Evolutionary conservation across 2,113 vertebrate species (phyloP).

Genomic region (Rhinichthys klamathensis): DNA sequence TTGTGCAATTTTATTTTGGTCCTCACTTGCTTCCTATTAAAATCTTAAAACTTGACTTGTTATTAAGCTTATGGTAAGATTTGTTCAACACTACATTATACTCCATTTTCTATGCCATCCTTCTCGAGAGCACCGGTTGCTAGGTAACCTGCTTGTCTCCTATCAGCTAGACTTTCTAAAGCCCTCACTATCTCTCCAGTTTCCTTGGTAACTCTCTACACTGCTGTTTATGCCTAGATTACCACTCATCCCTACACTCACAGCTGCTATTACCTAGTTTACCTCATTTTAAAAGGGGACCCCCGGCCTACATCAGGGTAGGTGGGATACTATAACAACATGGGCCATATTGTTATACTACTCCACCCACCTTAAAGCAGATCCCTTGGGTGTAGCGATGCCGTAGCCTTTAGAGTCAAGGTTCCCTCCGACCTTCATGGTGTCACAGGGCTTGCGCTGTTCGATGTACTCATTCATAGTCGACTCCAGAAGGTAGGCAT

Average conservation of each 20-base stretch:
- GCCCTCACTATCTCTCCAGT: constrained; percentile 34
- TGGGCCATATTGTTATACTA: constrained; percentile 99
- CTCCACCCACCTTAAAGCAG: constrained; percentile 99
- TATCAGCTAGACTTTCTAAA: constrained; percentile 21
- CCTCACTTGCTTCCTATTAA: neutral
- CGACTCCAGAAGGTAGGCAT: constrained; percentile 96
- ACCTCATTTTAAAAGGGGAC: constrained; percentile 79
- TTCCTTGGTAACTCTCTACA: constrained; percentile 32
- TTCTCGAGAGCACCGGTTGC: constrained; percentile 29
- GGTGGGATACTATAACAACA: constrained; percentile 99
- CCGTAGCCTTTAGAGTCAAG: constrained; percentile 99
- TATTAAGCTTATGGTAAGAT: neutral
- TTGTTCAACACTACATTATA: neutral
- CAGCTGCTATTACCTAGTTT: constrained; percentile 41
- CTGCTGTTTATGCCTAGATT: constrained; percentile 41
- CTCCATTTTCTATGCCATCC: constrained; percentile 5
- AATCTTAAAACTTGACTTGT: neutral
- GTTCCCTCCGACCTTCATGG: constrained; percentile 99
- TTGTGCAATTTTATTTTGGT: neutral
- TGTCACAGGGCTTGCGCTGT: constrained; percentile 96
- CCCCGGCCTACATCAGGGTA: constrained; percentile 94
- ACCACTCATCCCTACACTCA: constrained; percentile 38
- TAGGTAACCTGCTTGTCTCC: constrained; percentile 39
- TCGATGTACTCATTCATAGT: constrained; percentile 99
- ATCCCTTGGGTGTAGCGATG: constrained; percentile 98